Percentiles rank a stretch among this genome's conserved stretches.
Conservation (phyloP, 2,113 vertebrate genomes). For the Regulus satrapa region DNA sequence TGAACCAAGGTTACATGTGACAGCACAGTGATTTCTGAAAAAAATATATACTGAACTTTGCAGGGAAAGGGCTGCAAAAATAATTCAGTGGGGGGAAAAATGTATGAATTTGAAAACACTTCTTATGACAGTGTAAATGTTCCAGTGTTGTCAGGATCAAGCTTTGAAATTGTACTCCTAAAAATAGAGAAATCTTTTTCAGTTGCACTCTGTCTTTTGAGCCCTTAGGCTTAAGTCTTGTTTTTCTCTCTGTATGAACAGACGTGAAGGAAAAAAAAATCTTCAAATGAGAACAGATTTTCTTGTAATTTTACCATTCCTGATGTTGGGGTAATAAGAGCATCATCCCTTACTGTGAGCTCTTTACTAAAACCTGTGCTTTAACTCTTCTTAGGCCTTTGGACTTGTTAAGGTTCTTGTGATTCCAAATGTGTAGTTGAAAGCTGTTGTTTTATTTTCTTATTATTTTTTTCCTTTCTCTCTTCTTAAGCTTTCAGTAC, state of each 20-base stretch:
- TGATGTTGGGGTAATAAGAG: background rate
- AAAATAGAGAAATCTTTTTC: constrained; percentile 31
- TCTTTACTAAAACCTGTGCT: background rate
- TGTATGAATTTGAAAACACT: background rate
- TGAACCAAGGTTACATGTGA: background rate
- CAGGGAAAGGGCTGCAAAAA: background rate
- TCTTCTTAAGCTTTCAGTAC: background rate
- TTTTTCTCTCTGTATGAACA: constrained; percentile 20
- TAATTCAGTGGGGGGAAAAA: background rate
- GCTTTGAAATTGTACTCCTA: constrained; percentile 12
- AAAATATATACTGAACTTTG: background rate
- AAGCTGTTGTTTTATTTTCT: background rate
- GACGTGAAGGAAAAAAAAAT: background rate
- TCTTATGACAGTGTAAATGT: background rate
- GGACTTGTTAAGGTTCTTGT: background rate
- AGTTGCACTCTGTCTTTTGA: background rate
- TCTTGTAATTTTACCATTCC: background rate
- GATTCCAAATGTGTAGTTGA: background rate
- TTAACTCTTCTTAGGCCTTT: background rate
- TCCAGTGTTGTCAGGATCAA: background rate
- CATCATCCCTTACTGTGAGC: background rate
- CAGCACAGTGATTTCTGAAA: background rate
- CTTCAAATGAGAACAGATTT: constrained; percentile 17
- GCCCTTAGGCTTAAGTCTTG: constrained; percentile 29
- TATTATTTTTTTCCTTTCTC: background rate